A percentile compares a stretch with the other conserved stretches of the same genome.
phyloP scores from a whole-genome alignment of 2,888 invertebrate species.

The Rhingia rostrata region DNA sequence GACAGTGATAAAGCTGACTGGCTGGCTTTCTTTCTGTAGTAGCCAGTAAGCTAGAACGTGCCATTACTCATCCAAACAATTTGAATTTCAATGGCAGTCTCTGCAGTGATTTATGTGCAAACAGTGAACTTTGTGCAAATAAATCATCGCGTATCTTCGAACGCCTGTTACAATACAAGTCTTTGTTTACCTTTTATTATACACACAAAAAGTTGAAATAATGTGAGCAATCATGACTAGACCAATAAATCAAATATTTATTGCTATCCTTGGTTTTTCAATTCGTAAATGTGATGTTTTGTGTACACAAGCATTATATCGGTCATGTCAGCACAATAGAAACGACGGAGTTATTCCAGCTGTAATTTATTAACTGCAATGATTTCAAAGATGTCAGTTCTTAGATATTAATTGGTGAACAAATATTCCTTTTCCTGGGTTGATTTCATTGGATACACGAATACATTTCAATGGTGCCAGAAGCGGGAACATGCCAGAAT shows the following conservation, averaged over 20 bases:
- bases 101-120: slow-evolving; percentile 31
- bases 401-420: too few relatives aligned
- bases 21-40: not conserved
- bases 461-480: too few relatives aligned
- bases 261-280: not conserved
- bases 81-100: slow-evolving; percentile 16
- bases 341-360: too few relatives aligned
- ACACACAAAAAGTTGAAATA: not conserved
- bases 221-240: slow-evolving; percentile 7
- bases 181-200: slow-evolving; percentile 1
- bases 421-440: too few relatives aligned
- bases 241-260: slow-evolving; percentile 6
- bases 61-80: not conserved
- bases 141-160: slow-evolving; percentile 30
- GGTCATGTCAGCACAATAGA: too few relatives aligned
- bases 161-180: not conserved
- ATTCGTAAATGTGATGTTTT: not conserved
- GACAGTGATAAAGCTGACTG: not conserved
- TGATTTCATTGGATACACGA: too few relatives aligned
- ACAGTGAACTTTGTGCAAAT: slow-evolving; percentile 13
- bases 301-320: too few relatives aligned
- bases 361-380: too few relatives aligned
- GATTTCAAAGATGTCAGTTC: too few relatives aligned
- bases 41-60: not conserved
- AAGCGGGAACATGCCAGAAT: too few relatives aligned